These are phyloP conservation scores for Odontocerum albicorne DNA, from an alignment of 2,888 invertebrate species.

Conservation along the genomic window DNA sequence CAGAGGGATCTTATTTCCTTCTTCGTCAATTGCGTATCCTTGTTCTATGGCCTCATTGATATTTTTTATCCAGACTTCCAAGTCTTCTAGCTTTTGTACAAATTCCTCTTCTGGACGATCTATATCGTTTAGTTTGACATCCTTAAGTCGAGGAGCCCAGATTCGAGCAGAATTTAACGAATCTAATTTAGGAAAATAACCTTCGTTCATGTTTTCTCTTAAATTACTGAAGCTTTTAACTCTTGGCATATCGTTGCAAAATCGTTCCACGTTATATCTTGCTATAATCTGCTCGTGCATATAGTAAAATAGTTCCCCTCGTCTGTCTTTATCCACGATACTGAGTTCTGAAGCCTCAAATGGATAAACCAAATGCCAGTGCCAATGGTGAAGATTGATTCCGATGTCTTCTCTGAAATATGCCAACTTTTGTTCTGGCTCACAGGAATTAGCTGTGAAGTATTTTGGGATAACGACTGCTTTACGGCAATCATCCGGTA, in stretches of 20 bases:
- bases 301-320: conserved; percentile 68
- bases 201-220: conserved; percentile 33
- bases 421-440: conserved; percentile 77
- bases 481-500: conserved; percentile 63
- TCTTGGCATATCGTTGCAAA: conserved; percentile 24
- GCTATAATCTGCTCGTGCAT: conserved; percentile 67
- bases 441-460: conserved; percentile 72
- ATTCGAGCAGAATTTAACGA: conserved; percentile 64
- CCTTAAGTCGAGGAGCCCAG: conserved; percentile 63
- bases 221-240: conserved; percentile 26
- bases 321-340: conserved; percentile 60
- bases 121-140: conserved; percentile 60
- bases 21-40: conserved; percentile 59
- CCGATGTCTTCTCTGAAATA: conserved; percentile 87
- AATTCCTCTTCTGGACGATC: conserved; percentile 69
- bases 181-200: conserved; percentile 71
- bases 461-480: conserved; percentile 70
- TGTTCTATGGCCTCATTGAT: conserved; percentile 71
- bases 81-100: conserved; percentile 64
- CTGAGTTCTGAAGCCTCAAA: conserved; percentile 61
- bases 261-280: conserved; percentile 44
- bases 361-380: conserved; percentile 89
- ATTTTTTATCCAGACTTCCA: conserved; percentile 76
- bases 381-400: conserved; percentile 88
- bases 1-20: conserved; percentile 58